A percentile compares a stretch with the other conserved stretches of the same genome.
Conservation (phyloP, 1,140 invertebrate species). For the Drosophila ananassae region DNA sequence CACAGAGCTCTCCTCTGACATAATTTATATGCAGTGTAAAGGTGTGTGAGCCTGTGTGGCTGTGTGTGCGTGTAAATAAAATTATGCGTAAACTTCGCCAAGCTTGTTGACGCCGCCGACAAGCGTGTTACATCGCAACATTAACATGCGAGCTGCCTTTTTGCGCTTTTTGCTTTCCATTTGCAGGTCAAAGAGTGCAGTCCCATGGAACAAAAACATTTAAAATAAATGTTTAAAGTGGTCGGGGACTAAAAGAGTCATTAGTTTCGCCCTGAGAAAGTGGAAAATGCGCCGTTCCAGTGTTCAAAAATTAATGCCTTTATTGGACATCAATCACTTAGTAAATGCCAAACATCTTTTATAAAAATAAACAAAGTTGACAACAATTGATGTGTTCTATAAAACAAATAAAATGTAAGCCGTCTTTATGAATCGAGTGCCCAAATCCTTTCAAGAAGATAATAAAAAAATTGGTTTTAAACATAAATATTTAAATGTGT, state of each 20-base stretch:
- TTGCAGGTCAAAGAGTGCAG: constrained; percentile 26
- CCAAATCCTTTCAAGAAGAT: neutral
- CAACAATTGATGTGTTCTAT: constrained; percentile 1
- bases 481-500: neutral
- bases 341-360: neutral
- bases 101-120: constrained; percentile 60
- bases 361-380: constrained; percentile 14
- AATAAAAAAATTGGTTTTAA: neutral
- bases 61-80: constrained; percentile 54
- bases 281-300: constrained; percentile 9
- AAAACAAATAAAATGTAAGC: neutral
- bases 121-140: constrained; percentile 55
- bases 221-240: constrained; percentile 37
- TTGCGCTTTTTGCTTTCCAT: constrained; percentile 47
- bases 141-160: constrained; percentile 45
- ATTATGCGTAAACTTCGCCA: constrained; percentile 62
- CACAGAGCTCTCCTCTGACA: constrained; percentile 30
- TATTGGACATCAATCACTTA: constrained; percentile 36
- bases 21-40: constrained; percentile 50
- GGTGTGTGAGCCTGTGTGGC: constrained; percentile 38
- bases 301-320: constrained; percentile 24
- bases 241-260: constrained; percentile 21
- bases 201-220: constrained; percentile 21
- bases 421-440: neutral
- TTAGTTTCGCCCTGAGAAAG: constrained; percentile 26